These are phyloP conservation scores for Diarsia brunnea DNA, from an alignment of 2,888 invertebrate genomes.

Conservation along the genomic window DNA sequence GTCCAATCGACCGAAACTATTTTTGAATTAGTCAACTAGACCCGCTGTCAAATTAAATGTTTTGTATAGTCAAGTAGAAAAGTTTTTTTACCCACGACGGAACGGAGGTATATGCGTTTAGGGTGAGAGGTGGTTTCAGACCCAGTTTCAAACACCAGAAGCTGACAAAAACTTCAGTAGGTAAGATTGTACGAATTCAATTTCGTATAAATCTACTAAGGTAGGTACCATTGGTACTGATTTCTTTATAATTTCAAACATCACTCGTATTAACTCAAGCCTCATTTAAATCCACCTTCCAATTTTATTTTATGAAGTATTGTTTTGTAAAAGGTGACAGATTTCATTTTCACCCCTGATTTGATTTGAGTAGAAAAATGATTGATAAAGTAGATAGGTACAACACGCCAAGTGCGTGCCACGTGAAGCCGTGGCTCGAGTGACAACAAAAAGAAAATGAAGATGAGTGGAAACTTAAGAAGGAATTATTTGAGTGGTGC, in stretches of 20 bases:
- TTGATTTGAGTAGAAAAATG: constrained; percentile 79
- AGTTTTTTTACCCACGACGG: too few species aligned
- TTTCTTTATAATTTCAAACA: not conserved
- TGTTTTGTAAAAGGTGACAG: constrained; percentile 71
- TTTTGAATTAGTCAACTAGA: too few species aligned
- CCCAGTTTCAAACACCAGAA: not conserved
- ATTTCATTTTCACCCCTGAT: constrained; percentile 82
- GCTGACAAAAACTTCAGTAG: not conserved
- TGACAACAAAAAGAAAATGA: constrained; percentile 64
- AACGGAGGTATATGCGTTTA: too few species aligned
- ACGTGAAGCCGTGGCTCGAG: constrained; percentile 61
- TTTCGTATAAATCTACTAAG: too few species aligned
- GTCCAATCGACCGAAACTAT: too few species aligned
- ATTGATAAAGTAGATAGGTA: constrained; percentile 77
- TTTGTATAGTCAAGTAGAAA: too few species aligned
- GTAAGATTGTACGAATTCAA: not conserved
- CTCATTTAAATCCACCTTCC: constrained; percentile 43
- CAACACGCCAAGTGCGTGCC: constrained; percentile 63
- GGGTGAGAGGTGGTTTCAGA: too few species aligned
- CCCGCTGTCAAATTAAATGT: too few species aligned
- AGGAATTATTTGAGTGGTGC: too few species aligned
- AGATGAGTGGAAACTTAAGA: constrained; percentile 63
- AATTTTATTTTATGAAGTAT: too few species aligned
- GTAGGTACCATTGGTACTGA: too few species aligned
- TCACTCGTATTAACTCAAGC: constrained; percentile 25